Evolutionary conservation across 2,797 vertebrate genomes (phyloP).

Genomic region (Lates japonicus): DNA sequence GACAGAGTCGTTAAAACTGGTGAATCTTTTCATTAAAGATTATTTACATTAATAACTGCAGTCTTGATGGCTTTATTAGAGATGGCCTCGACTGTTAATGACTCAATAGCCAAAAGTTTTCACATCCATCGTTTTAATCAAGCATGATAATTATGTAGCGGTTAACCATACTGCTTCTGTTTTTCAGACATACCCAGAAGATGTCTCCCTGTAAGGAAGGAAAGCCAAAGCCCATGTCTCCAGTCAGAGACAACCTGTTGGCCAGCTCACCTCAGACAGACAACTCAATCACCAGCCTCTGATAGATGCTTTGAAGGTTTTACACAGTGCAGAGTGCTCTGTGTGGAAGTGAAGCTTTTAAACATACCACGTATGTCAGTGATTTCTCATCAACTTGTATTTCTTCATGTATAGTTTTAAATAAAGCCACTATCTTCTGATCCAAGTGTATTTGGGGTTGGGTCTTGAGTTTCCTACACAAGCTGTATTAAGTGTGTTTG

Average conservation of each 20-base stretch:
- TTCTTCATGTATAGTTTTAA: conserved; percentile 50
- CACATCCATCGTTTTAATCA: too few species aligned
- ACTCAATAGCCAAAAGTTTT: too few species aligned
- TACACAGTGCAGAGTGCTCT: background rate
- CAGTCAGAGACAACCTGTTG: conserved; percentile 87
- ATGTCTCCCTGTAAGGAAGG: conserved; percentile 82
- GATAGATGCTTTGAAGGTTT: conserved; percentile 40
- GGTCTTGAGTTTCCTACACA: background rate
- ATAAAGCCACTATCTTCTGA: conserved; percentile 59
- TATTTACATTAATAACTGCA: too few species aligned
- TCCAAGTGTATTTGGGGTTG: background rate
- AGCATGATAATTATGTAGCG: too few species aligned
- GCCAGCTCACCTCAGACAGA: conserved; percentile 80
- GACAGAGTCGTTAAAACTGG: too few species aligned
- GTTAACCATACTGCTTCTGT: conserved; percentile 3
- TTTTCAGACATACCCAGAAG: conserved; percentile 87
- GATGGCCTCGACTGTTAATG: too few species aligned
- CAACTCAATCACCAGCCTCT: conserved; percentile 71
- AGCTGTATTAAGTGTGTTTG: background rate
- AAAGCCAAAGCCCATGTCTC: conserved; percentile 88
- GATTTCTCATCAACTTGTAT: conserved; percentile 18
- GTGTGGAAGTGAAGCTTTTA: conserved; percentile 35
- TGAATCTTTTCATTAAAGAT: too few species aligned
- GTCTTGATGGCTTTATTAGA: background rate
- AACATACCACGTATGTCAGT: conserved; percentile 79